Conservation (phyloP, 2,797 vertebrate species). For the Lemur catta region DNA sequence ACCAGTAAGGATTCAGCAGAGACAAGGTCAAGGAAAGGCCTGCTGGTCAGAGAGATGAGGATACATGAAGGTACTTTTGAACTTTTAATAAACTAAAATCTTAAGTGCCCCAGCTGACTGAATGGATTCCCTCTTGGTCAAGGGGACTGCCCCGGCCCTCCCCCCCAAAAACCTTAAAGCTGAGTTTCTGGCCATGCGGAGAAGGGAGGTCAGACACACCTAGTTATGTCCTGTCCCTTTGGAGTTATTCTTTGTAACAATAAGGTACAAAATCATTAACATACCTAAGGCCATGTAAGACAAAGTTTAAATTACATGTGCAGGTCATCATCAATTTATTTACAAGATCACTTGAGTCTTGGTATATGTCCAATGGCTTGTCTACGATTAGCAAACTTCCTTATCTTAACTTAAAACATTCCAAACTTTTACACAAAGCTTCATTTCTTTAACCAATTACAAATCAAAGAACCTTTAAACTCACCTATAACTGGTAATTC, state of each 20-base stretch:
- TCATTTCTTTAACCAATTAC: background rate
- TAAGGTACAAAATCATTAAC: background rate
- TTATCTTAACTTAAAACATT: background rate
- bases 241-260: background rate
- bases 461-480: background rate
- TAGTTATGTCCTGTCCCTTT: background rate
- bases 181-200: background rate
- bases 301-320: background rate
- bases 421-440: background rate
- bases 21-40: background rate
- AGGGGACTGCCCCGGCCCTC: background rate
- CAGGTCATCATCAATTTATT: background rate
- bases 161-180: background rate
- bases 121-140: background rate
- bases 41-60: background rate
- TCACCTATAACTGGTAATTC: background rate
- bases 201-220: background rate
- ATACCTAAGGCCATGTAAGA: background rate
- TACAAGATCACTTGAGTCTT: background rate
- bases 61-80: background rate
- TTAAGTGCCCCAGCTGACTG: background rate
- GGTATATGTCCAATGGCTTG: background rate
- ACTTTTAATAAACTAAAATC: background rate
- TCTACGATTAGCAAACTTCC: background rate
- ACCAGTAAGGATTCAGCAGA: background rate